A percentile compares a stretch with the other conserved stretches of the same genome.
Conservation (phyloP, 1,140 invertebrate genomes). For the Dufourea novaeangliae region DNA sequence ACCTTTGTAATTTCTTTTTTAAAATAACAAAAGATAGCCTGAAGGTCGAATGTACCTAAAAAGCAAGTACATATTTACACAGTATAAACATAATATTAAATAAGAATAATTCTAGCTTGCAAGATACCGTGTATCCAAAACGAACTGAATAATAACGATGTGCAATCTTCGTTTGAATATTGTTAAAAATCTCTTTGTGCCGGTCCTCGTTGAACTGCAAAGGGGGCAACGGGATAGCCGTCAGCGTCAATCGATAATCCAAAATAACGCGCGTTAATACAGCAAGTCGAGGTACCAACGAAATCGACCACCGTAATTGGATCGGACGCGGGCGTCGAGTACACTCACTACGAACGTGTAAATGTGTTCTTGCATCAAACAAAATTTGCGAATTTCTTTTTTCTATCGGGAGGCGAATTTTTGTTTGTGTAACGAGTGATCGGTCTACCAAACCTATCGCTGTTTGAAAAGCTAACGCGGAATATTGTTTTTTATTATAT, state of each 20-base stretch:
- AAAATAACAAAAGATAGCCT: too few relatives aligned
- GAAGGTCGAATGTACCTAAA: too few relatives aligned
- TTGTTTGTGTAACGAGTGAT: background rate
- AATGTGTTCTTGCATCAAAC: conserved; percentile 6
- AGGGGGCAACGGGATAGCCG: background rate
- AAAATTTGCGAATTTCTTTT: conserved; percentile 7
- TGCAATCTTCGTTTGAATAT: background rate
- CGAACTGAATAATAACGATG: too few relatives aligned
- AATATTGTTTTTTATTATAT: background rate
- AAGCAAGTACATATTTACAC: too few relatives aligned
- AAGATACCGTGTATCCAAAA: too few relatives aligned
- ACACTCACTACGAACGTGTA: background rate
- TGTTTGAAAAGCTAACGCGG: too few relatives aligned
- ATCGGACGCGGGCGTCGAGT: background rate
- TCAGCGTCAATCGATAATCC: conserved; percentile 24
- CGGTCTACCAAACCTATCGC: too few relatives aligned
- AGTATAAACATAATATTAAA: too few relatives aligned
- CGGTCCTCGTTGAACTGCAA: background rate
- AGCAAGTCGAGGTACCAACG: conserved; percentile 11
- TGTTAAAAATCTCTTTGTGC: background rate
- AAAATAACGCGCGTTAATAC: conserved; percentile 33
- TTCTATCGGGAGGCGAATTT: background rate
- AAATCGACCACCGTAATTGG: conserved; percentile 36
- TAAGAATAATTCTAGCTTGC: too few relatives aligned
- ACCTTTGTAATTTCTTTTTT: too few relatives aligned